Base-by-base conservation (phyloP, 2,888 invertebrate genomes). In the Drosophila subsilvestris region DNA sequence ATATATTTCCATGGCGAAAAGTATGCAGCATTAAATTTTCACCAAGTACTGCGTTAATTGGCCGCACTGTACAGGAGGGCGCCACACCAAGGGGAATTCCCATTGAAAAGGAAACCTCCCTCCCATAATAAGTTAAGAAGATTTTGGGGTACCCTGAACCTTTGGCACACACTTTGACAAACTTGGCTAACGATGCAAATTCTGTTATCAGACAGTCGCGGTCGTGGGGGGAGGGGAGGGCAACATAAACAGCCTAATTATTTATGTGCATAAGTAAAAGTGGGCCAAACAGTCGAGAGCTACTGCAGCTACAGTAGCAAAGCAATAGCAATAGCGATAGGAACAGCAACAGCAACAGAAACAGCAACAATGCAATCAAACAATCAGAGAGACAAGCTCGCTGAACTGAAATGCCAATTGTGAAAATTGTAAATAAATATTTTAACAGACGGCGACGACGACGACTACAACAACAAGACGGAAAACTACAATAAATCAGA, bases 361-460 rank as follows among this genome's bases (percentile, higher is more conserved):
- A 56, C 56, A 59, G 29, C 57, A 63, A 62, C 67, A 67, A 76
- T 59, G 59, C 75, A 71, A 62, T 56, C 59, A 65, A 80, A 70
- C 67, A 69, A 65, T 68, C 67, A 54, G 54, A 63, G 62, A 67
- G 55, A 57, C 71, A 75, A 73, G 73, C 69, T 57, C 71, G 75
- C 66, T 71, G 67, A 74, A 72, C 72, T 72, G 67, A 78, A 79
- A 79, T 79, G 89, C 66, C 89, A 88, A 83, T 90, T 89, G 89
- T 79, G 80, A 88, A 90, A 90, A 86, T 90, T 83, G 90, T 88
- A 85, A 89, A 90, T 90, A 86, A 89, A 90, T 90, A 90, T 88
- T 86, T 87, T 71, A 83, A 74, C 84, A 89, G 80, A 76, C 79
- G 89, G 81, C 72, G 73, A 82, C 62, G 42, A 29, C 54, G 10